These are phyloP conservation scores for Cyanoderma ruficeps DNA, from an alignment of 2,113 vertebrate species.

Conservation along the genomic window DNA sequence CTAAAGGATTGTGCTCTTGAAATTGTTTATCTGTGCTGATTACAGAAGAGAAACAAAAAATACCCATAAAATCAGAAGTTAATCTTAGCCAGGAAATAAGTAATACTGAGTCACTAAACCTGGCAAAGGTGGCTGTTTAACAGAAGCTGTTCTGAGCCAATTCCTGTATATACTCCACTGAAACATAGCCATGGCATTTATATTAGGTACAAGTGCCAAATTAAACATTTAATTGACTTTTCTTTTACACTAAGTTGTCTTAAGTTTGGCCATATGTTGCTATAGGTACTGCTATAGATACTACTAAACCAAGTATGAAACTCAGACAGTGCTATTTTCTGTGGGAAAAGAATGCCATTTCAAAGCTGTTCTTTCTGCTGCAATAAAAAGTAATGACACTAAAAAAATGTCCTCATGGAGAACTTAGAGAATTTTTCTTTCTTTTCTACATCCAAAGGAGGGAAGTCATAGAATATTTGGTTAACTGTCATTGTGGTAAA, in stretches of 20 bases:
- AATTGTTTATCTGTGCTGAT: constrained; percentile 37
- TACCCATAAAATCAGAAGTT: constrained; percentile 18
- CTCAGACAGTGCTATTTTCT: background rate
- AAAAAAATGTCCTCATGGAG: background rate
- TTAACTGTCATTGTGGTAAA: background rate
- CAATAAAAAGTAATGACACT: background rate
- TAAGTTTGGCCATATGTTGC: background rate
- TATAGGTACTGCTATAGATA: background rate
- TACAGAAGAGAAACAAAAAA: constrained; percentile 33
- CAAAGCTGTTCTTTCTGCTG: background rate
- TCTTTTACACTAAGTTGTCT: constrained; percentile 11
- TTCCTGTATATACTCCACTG: constrained; percentile 14
- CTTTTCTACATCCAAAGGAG: background rate
- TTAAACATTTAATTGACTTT: constrained; percentile 46
- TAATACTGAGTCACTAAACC: constrained; percentile 35
- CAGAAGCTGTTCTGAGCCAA: constrained; percentile 16
- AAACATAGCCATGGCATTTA: background rate
- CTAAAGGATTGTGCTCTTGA: background rate
- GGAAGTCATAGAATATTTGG: background rate
- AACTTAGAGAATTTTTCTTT: background rate
- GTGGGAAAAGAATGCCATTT: background rate
- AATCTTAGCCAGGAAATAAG: constrained; percentile 42
- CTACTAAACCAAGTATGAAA: background rate
- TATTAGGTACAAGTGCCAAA: constrained; percentile 35
- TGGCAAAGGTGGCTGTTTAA: constrained; percentile 36